Evolutionary conservation across 2,888 invertebrate species (phyloP).

Genomic region (Nycteola revayana): DNA sequence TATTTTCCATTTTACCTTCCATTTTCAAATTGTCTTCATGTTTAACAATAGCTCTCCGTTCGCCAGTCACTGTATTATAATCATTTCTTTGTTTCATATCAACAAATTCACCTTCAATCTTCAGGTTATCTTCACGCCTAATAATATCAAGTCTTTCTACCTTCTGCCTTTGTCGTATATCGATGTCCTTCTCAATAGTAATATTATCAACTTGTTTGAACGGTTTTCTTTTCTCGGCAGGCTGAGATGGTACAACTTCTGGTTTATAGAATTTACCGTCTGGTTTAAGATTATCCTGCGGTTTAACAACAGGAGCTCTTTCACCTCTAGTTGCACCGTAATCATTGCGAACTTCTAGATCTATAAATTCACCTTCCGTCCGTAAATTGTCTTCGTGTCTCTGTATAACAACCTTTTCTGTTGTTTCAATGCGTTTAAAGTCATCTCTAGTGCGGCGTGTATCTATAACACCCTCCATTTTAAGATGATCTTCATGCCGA

Average conservation of each 20-base stretch:
- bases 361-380: conserved; percentile 80
- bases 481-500: conserved; percentile 85
- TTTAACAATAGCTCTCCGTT: conserved; percentile 74
- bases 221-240: conserved; percentile 81
- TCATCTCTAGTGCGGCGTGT: conserved; percentile 79
- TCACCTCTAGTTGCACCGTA: conserved; percentile 82
- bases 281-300: conserved; percentile 85
- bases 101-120: conserved; percentile 83
- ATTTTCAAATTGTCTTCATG: conserved; percentile 85
- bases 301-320: conserved; percentile 81
- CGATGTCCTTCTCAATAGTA: conserved; percentile 71
- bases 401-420: conserved; percentile 75
- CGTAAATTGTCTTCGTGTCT: conserved; percentile 83
- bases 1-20: conserved; percentile 83
- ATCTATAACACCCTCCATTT: conserved; percentile 85
- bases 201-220: conserved; percentile 83
- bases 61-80: conserved; percentile 72
- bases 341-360: conserved; percentile 73
- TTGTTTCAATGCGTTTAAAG: conserved; percentile 77
- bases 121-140: conserved; percentile 83
- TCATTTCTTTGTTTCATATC: conserved; percentile 81
- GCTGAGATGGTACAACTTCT: conserved; percentile 70
- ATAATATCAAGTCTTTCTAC: conserved; percentile 83
- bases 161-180: conserved; percentile 56
- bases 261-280: conserved; percentile 82